Evolutionary conservation across 2,113 vertebrate species (phyloP).

Genomic region (Todiramphus saurophagus): DNA sequence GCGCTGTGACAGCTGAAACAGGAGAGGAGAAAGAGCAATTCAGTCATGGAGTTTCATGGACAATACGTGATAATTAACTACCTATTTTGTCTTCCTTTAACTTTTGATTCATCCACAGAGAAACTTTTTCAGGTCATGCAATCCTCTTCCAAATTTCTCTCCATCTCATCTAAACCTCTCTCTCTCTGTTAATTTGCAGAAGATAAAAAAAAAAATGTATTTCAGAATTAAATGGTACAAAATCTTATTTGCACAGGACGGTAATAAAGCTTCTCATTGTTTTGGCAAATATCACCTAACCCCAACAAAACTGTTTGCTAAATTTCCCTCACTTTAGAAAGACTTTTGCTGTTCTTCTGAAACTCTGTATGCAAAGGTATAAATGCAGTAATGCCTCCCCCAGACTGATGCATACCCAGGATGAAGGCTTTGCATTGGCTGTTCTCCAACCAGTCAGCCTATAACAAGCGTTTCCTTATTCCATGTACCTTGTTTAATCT

Average conservation of each 20-base stretch:
- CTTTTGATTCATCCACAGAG: neutral
- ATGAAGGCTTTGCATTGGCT: neutral
- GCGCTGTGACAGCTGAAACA: neutral
- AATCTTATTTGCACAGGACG: neutral
- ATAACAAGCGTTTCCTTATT: neutral
- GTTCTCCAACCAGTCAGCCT: neutral
- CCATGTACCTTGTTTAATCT: neutral
- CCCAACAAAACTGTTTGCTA: neutral
- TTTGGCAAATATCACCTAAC: neutral
- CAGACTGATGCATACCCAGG: neutral
- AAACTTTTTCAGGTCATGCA: neutral
- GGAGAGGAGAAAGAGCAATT: neutral
- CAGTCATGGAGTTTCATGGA: neutral
- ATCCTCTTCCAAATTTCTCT: neutral
- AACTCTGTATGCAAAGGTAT: neutral
- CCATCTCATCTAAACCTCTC: neutral
- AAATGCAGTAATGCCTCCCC: neutral
- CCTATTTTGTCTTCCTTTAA: neutral
- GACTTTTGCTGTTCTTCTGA: neutral
- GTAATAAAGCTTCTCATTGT: neutral
- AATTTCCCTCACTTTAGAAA: neutral
- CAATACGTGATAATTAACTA: neutral
- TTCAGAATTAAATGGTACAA: neutral
- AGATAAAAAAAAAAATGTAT: neutral
- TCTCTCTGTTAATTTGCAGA: neutral